Evolutionary conservation across 2,797 vertebrate species (phyloP), one percentile per base, ranked within the genome.

Genomic region (Ciconia nigra): DNA sequence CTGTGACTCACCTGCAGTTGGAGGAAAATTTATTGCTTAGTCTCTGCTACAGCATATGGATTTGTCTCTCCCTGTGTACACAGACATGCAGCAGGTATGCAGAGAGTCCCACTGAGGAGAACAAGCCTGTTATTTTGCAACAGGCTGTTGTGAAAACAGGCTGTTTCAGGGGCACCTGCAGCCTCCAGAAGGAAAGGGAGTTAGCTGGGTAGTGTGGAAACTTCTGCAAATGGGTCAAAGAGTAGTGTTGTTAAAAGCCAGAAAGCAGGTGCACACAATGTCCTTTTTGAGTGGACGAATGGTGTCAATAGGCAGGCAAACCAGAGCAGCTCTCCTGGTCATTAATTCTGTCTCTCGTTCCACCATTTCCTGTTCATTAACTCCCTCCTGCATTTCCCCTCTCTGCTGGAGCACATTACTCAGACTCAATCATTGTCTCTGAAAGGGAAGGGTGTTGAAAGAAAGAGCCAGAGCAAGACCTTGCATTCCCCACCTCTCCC

Each of bases 241-340:
- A 66, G 67, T 69, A 11, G 39, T 29, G 51, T 21, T 94, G 73
- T 87, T 90, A 92, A 85, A 92, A 97, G 52, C 81, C 67, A 90
- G 91, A 92, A 93, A 42, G 83, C 93, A 96, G 95, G 93, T 97
- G 96, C 63, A 35, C 78, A 93, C 91, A 94, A 89, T 87, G 83
- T 94, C 78, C 65, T 90, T 96, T 92, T 91, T 96, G 85, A 90
- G 71, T 70, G 62, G 65, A 58, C 0, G 0, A 83, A 37, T 0
- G 0, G 35, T 83, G 76, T 92, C 91, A 82, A 52, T 65, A 87
- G 66, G 79, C 37, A 85, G 44, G 79, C 81, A 90, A 78, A 89
- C 41, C 62, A 91, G 86, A 95, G 62, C 87, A 83, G 47, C 82
- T 65, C 86, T 84, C 44, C 58, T 81, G 72, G 88, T 96, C 35